phyloP scores from a whole-genome alignment of 64 coral and sea anemone genomes.

The Stichodactyla mertensii region DNA sequence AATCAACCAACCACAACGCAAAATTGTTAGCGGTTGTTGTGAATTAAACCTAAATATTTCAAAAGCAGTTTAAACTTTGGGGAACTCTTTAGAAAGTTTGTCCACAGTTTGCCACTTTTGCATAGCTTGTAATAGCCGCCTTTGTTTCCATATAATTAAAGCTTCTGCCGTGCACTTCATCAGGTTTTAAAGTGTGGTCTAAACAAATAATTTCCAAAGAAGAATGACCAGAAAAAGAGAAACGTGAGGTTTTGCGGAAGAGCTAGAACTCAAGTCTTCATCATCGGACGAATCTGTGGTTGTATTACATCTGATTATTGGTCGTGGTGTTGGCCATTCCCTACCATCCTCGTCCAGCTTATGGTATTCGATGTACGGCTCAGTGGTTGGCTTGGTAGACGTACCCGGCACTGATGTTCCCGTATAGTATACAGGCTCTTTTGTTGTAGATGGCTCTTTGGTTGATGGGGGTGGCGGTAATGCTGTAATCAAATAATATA shows the following conservation, averaged over 20 bases:
- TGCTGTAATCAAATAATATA: no score
- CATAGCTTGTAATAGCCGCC: no score
- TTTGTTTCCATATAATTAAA: no score
- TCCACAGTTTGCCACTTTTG: no score
- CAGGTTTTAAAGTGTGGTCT: not conserved
- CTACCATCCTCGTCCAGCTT: not conserved
- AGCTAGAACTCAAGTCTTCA: not conserved
- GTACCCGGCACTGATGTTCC: not conserved
- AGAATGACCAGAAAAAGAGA: not conserved
- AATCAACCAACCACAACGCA: no score
- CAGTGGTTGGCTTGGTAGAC: not conserved
- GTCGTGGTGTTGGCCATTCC: conserved; percentile 1
- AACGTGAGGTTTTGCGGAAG: not conserved
- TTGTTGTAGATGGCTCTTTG: not conserved
- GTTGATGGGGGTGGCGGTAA: not conserved
- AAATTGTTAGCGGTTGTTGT: no score
- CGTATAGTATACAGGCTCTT: not conserved
- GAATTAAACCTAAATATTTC: no score
- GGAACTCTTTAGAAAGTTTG: no score
- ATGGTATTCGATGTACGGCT: not conserved
- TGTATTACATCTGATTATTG: not conserved
- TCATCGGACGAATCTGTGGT: not conserved
- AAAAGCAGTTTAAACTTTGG: no score
- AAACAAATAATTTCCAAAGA: not conserved
- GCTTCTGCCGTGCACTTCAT: no score